These are phyloP conservation scores for Corythaixoides concolor DNA, from an alignment of 2,113 vertebrate genomes.

Conservation along the genomic window DNA sequence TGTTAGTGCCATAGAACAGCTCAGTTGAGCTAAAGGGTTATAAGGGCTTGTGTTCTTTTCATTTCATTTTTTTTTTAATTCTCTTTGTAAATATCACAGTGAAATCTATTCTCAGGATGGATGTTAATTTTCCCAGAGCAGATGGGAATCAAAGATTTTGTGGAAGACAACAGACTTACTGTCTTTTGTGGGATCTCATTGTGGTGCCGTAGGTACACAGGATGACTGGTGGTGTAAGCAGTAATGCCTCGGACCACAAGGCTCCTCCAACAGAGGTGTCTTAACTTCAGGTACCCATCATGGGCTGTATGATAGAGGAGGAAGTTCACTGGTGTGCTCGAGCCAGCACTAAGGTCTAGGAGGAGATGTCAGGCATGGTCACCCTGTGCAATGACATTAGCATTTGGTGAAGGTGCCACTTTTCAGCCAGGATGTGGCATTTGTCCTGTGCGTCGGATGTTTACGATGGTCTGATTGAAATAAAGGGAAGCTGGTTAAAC, in stretches of 20 bases:
- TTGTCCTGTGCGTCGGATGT: fast-evolving
- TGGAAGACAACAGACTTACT: neutral
- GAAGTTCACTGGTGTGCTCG: neutral
- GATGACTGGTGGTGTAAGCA: neutral
- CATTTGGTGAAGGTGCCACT: neutral
- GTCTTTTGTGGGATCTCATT: neutral
- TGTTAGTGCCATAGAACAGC: neutral
- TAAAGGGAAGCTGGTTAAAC: neutral
- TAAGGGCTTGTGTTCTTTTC: neutral
- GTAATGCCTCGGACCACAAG: neutral
- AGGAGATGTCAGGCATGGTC: neutral
- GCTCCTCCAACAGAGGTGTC: neutral
- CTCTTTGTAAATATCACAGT: neutral
- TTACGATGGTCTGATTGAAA: neutral
- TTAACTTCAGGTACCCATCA: neutral
- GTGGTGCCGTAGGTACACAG: neutral
- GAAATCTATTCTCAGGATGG: neutral
- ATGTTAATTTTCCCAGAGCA: neutral
- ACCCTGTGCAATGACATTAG: neutral
- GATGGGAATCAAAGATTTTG: neutral
- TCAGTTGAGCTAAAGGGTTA: neutral
- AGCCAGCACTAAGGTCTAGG: neutral
- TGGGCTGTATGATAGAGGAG: neutral
- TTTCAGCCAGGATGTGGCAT: neutral
- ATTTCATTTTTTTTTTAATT: neutral